Evolutionary conservation across 1,140 invertebrate genomes (phyloP), one percentile per base, ranked within the genome.

Genomic region (Zaprionus kolodkinae): DNA sequence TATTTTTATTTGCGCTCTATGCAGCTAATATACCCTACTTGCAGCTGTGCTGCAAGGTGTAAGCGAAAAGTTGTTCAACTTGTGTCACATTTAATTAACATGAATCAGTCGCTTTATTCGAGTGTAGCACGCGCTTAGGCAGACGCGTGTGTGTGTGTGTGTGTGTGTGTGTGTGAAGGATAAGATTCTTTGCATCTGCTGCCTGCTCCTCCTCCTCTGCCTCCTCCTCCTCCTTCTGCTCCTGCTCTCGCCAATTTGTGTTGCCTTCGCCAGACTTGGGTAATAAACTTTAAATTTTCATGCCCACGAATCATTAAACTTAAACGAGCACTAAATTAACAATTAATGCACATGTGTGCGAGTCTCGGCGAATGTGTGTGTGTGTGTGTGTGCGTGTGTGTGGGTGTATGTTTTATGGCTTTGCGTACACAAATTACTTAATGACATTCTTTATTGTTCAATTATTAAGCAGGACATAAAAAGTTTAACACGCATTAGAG

Each of bases 41-140:
- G 5, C 4, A n/a, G 21, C 13, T 33, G 11, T 13, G 3, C 21
- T 57, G 56, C 60, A 70, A 66, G 72, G 50, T 62, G 54, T 12
- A 15, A 38, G 40, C 61, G 52, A 61, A 70, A 87, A 83, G 63
- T 79, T 82, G 54, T 68, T 59, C 55, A 86, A 82, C 68, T 83
- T 82, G 78, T 87, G 77, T 68, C 77, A 84, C 83, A 87, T 87
- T 87, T 87, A 87, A 87, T 87, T 88, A 87, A 87, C 83, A 88
- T 88, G 84, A 88, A 83, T 88, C 83, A 83, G 74, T 79, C 57
- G 79, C 45, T 79, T 62, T 40, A 78, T 55, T 52, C 30, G 17
- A 72, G n/a, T 21, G 33, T 25, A n/a, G 21, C 27, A 27, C 15
- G n/a, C 40, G 21, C 11, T 11, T 52, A 12, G 17, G 56, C n/a